Evolutionary conservation across 2,113 vertebrate genomes (phyloP).

Genomic region (Psilopogon haemacephalus): DNA sequence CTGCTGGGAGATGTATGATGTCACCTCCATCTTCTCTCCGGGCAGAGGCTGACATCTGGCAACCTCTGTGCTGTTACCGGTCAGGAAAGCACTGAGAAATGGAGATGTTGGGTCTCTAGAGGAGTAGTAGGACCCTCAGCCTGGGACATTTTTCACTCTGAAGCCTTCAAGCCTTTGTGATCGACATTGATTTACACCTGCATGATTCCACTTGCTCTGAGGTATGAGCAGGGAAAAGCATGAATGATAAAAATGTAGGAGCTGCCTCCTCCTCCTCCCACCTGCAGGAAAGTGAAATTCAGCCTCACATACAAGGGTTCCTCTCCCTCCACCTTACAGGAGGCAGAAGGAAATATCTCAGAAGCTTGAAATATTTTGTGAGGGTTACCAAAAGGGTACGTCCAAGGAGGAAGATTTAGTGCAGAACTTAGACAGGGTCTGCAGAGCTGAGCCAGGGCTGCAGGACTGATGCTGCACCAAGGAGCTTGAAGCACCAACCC

Average conservation of each 20-base stretch:
- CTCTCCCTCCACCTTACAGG: not conserved
- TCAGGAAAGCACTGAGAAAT: not conserved
- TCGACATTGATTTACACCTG: not conserved
- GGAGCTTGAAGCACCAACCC: not conserved
- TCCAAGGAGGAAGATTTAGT: not conserved
- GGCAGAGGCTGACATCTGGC: too few species aligned
- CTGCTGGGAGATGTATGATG: not conserved
- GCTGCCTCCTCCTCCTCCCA: not conserved
- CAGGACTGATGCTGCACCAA: not conserved
- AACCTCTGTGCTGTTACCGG: not conserved
- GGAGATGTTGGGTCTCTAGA: not conserved
- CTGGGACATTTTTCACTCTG: not conserved
- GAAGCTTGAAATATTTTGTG: not conserved
- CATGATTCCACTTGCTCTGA: not conserved
- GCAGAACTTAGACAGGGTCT: fast-evolving
- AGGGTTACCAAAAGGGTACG: not conserved
- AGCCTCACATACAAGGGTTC: not conserved
- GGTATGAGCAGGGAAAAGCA: not conserved
- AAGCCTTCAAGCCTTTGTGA: not conserved
- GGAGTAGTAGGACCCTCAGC: not conserved
- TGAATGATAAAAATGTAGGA: not conserved
- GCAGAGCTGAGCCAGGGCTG: not conserved
- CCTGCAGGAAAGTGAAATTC: not conserved
- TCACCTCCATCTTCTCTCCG: fast-evolving
- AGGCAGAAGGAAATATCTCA: not conserved